Evolutionary conservation across 2,888 invertebrate genomes (phyloP).

Genomic region (Tenthredo notha): DNA sequence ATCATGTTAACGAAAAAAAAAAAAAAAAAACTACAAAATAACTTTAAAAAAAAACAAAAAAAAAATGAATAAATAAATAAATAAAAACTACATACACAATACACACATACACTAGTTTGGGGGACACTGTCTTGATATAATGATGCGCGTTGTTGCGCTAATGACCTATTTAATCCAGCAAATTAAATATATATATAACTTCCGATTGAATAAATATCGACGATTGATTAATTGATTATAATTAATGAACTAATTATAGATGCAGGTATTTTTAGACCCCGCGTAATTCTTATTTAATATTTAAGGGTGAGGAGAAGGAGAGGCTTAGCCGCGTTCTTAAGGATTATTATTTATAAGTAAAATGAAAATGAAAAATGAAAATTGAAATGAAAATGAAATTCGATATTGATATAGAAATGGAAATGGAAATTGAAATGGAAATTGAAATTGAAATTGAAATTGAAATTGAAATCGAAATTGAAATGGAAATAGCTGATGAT

Average conservation of each 20-base stretch:
- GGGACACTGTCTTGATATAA: constrained; percentile 40
- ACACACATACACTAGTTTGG: constrained; percentile 31
- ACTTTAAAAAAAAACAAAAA: neutral
- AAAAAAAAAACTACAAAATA: constrained; percentile 31
- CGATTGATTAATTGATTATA: neutral
- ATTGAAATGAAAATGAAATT: constrained; percentile 37
- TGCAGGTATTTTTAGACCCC: constrained; percentile 61
- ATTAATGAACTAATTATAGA: neutral
- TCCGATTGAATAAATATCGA: neutral
- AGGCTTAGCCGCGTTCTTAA: constrained; percentile 57
- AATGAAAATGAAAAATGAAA: constrained; percentile 37
- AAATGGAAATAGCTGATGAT: neutral
- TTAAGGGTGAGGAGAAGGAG: constrained; percentile 55
- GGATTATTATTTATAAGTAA: constrained; percentile 52
- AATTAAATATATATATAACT: neutral
- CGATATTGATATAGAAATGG: neutral
- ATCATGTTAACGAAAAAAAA: constrained; percentile 54
- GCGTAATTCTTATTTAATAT: constrained; percentile 66
- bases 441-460: neutral
- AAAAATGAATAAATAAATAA: constrained; percentile 33
- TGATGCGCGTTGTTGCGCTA: constrained; percentile 18
- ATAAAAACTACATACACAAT: constrained; percentile 12
- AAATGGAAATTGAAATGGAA: neutral
- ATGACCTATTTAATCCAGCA: neutral
- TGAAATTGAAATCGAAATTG: neutral